Evolutionary conservation across 2,888 invertebrate genomes (phyloP), one percentile per base, ranked within the genome.

Genomic region (Ypsolopha sequella): DNA sequence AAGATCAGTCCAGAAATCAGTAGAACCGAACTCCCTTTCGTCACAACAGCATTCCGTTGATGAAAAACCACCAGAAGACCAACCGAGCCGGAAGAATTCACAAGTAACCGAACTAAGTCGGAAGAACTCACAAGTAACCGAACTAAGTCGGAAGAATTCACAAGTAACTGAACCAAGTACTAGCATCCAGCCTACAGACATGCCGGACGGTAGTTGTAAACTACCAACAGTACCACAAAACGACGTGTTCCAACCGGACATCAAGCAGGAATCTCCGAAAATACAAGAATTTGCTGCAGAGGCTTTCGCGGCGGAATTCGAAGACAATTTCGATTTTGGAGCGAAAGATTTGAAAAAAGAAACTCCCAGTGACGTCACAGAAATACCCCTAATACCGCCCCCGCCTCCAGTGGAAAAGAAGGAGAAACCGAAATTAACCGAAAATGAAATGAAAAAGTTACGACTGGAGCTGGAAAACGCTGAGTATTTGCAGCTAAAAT

Each of bases 381-480:
- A 36, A 11, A 47, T 9, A 7, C 13, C 24, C 39, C 41, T 33
- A 50, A 45, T 58, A 34, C 65, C 65, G 9, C 24, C 50, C n/a
- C 63, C 66, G 0, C 63, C 66, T 0, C 53, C 62, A 0, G 74
- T 74, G 60, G 63, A 66, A 0, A 55, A 62, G 0, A 61, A 64
- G 56, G 86, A 85, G 51, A 85, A 84, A 66, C 78, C 90, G 0
- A 86, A 89, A 69, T 65, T 90, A 53, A 87, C 89, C 0, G 89
- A 89, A 45, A 89, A 89, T 53, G 90, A 89, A 62, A 64, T 88
- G 0, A 87, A 86, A 62, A 77, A 91, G 36, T 67, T 90, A 47
- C 73, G 91, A 51, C 66, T 91, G 6, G 90, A 92, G 66, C 73
- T 91, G n/a, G 91, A 91, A 69, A 90, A 91, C 59, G 89, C 89